Percentiles rank a stretch among this genome's conserved stretches.
phyloP scores from a whole-genome alignment of 2,797 vertebrate species.

The Gambelia wislizenii region DNA sequence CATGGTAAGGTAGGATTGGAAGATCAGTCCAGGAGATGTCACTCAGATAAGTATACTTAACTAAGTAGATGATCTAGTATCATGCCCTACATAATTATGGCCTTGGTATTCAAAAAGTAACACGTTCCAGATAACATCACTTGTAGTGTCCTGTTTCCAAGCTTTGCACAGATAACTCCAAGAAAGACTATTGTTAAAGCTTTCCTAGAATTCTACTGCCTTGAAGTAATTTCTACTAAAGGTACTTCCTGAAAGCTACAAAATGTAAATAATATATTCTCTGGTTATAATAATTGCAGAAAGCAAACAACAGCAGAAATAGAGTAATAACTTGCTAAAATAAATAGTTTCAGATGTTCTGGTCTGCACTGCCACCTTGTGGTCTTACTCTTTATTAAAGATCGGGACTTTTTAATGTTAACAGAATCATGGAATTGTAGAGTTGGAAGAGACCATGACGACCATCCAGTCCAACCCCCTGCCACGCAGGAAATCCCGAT shows the following conservation, averaged over 20 bases:
- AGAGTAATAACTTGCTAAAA: fast-evolving
- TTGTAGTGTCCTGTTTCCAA: not conserved
- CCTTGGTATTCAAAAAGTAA: not conserved
- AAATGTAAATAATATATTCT: not conserved
- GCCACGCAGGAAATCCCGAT: too few relatives aligned
- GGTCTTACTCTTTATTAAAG: not conserved
- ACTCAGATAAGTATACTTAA: not conserved
- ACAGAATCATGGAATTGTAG: too few relatives aligned
- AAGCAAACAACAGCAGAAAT: fast-evolving
- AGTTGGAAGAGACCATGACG: too few relatives aligned
- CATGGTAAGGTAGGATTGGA: too few relatives aligned
- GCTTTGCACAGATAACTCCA: not conserved
- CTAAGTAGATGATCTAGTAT: not conserved
- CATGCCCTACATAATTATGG: not conserved
- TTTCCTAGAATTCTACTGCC: not conserved
- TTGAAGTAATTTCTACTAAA: not conserved
- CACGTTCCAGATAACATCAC: not conserved
- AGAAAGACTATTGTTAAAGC: not conserved
- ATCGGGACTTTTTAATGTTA: not conserved
- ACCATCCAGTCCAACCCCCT: too few relatives aligned
- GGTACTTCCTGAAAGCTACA: not conserved
- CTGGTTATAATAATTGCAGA: not conserved
- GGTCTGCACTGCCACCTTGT: conserved; percentile 57
- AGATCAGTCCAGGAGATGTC: too few relatives aligned
- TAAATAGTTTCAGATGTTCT: fast-evolving